Evolutionary conservation across 2,113 vertebrate genomes (phyloP).

Genomic region (Pipra filicauda): DNA sequence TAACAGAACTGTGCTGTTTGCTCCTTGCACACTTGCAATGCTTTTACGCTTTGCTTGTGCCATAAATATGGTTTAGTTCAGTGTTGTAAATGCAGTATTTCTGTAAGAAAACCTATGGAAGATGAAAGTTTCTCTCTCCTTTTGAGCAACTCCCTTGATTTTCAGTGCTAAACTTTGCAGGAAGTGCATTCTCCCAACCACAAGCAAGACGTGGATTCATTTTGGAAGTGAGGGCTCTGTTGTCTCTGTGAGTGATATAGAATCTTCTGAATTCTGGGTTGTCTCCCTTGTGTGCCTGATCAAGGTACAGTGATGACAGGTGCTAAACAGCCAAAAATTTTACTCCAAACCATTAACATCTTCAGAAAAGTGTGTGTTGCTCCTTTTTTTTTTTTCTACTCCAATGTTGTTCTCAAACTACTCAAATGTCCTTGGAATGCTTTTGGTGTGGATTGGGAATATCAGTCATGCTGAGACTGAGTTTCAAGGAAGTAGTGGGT

Average conservation of each 20-base stretch:
- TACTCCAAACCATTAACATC: background rate
- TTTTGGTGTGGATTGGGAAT: background rate
- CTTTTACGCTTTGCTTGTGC: background rate
- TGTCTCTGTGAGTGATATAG: background rate
- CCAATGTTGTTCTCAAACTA: background rate
- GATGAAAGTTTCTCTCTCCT: background rate
- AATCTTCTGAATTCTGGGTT: background rate
- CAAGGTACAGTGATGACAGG: background rate
- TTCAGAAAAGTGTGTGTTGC: background rate
- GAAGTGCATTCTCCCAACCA: background rate
- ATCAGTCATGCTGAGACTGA: background rate
- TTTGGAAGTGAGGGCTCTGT: background rate
- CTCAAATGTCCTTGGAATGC: background rate
- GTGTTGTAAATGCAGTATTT: background rate
- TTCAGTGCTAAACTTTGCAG: background rate
- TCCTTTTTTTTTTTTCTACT: background rate
- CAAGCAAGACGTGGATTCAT: background rate
- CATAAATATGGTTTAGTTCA: background rate
- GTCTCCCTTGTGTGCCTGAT: background rate
- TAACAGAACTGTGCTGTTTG: background rate
- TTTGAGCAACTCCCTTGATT: background rate
- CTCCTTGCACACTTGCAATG: fast-evolving
- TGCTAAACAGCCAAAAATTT: background rate
- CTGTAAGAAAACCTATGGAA: background rate
- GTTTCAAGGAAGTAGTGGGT: background rate